Conservation (phyloP, 2,888 invertebrate genomes). For the Macropis europaea region DNA sequence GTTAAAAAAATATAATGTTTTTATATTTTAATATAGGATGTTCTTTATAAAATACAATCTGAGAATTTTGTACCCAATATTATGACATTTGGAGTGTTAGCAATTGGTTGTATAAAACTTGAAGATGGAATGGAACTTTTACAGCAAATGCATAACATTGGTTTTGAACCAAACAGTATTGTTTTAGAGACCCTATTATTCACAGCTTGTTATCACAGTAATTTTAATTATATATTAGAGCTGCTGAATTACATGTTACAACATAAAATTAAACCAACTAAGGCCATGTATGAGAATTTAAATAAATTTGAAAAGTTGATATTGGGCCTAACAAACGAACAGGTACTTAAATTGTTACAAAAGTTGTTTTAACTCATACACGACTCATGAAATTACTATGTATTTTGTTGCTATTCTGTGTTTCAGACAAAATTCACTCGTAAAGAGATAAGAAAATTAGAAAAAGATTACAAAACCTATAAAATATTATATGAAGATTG, state of each 20-base stretch:
- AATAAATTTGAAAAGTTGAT: slow-evolving; percentile 80
- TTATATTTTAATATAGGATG: slow-evolving; percentile 75
- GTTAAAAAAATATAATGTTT: background rate
- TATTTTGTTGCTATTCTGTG: background rate
- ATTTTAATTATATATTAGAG: slow-evolving; percentile 86
- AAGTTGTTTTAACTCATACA: background rate
- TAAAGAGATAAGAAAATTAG: background rate
- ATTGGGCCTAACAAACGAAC: background rate
- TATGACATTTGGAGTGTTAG: slow-evolving; percentile 92
- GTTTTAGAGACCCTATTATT: slow-evolving; percentile 88
- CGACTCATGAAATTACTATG: background rate
- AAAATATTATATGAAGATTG: slow-evolving; percentile 39
- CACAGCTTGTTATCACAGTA: slow-evolving; percentile 83
- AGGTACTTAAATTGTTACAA: slow-evolving; percentile 27
- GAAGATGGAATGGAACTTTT: slow-evolving; percentile 85
- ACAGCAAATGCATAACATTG: slow-evolving; percentile 85
- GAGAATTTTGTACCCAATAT: slow-evolving; percentile 85
- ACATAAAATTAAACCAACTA: slow-evolving; percentile 84
- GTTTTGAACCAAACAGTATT: slow-evolving; percentile 86
- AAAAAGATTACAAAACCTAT: slow-evolving; percentile 24
- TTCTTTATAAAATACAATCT: slow-evolving; percentile 80
- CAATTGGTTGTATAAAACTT: slow-evolving; percentile 87
- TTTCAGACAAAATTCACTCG: slow-evolving; percentile 31
- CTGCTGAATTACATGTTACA: slow-evolving; percentile 85
- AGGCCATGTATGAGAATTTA: slow-evolving; percentile 81